Conservation (phyloP, 2,113 vertebrate species). For the Semicossyphus pulcher region DNA sequence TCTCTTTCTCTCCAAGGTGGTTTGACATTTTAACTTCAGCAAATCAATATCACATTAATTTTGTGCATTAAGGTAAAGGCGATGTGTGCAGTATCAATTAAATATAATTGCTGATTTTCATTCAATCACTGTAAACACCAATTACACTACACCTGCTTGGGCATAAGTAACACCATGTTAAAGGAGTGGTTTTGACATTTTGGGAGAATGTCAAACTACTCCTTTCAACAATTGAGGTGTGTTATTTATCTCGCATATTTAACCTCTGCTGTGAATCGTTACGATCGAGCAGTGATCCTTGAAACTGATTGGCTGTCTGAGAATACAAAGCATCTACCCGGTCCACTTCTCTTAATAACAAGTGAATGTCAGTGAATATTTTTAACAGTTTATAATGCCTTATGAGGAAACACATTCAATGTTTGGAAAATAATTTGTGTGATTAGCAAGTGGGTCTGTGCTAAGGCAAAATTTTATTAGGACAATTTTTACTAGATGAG, state of each 20-base stretch:
- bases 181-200: slow-evolving; percentile 4
- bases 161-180: neutral
- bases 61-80: no score
- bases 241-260: neutral
- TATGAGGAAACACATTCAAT: no score
- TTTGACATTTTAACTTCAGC: slow-evolving; percentile 3
- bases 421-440: no score
- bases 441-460: no score
- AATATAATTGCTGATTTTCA: neutral
- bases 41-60: slow-evolving; percentile 15
- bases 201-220: neutral
- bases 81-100: neutral
- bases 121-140: neutral
- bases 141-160: neutral
- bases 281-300: neutral
- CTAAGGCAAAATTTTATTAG: no score
- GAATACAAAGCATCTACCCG: neutral
- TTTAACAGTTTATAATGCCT: no score
- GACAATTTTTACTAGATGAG: no score
- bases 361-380: no score
- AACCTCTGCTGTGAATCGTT: neutral
- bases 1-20: neutral
- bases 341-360: neutral
- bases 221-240: neutral
- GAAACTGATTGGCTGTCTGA: neutral